Conservation (phyloP, 2,888 invertebrate species). For the Ennomos erosarius region DNA sequence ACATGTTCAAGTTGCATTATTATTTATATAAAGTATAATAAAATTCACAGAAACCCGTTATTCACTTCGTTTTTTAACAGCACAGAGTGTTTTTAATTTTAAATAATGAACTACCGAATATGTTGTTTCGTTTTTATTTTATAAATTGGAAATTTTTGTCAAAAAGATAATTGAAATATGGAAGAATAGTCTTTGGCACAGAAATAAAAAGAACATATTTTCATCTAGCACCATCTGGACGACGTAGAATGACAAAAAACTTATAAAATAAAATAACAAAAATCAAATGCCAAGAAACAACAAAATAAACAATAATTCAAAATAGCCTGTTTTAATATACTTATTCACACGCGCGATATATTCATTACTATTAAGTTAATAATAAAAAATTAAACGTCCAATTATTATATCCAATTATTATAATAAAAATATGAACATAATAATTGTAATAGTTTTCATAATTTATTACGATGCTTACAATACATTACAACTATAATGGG, state of each 20-base stretch:
- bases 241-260: constrained; percentile 52
- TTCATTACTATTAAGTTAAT: neutral
- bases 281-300: constrained; percentile 49
- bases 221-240: constrained; percentile 80
- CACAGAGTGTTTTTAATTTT: too few relatives aligned
- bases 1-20: neutral
- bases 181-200: constrained; percentile 77
- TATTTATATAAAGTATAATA: too few relatives aligned
- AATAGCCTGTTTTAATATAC: constrained; percentile 20
- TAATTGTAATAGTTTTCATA: too few relatives aligned
- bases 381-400: neutral
- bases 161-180: constrained; percentile 41
- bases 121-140: neutral
- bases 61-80: too few relatives aligned
- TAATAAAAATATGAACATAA: too few relatives aligned
- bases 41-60: too few relatives aligned
- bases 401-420: too few relatives aligned
- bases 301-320: constrained; percentile 20
- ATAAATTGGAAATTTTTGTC: constrained; percentile 1
- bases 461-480: too few relatives aligned
- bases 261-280: constrained; percentile 49
- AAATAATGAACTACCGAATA: too few relatives aligned
- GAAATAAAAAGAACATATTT: constrained; percentile 65
- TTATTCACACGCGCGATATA: constrained; percentile 11
- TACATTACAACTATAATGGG: neutral